A percentile compares a stretch with the other conserved stretches of the same genome.
These are phyloP conservation scores for Panthera leo DNA, from an alignment of 2,113 vertebrate genomes.

Conservation along the genomic window DNA sequence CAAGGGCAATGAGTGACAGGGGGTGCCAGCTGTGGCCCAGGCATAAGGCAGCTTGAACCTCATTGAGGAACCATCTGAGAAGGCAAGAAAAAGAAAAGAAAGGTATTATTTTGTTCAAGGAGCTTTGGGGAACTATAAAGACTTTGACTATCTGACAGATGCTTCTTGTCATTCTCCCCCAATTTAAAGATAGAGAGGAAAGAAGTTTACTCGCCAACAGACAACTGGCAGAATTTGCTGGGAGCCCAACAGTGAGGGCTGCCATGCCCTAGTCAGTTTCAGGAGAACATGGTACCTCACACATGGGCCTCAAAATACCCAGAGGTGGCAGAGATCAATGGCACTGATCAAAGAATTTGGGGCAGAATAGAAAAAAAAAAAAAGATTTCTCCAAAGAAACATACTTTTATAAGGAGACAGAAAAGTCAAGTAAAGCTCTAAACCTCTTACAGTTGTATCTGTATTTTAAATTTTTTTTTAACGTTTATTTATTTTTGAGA, in stretches of 20 bases:
- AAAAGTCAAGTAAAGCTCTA: background rate
- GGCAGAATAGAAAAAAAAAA: background rate
- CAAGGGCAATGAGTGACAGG: background rate
- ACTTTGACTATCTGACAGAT: background rate
- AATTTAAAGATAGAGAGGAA: background rate
- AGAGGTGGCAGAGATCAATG: background rate
- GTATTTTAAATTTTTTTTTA: background rate
- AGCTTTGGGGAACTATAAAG: background rate
- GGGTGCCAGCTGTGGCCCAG: background rate
- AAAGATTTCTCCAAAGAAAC: background rate
- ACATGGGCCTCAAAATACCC: background rate
- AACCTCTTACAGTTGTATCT: background rate
- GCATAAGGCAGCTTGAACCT: background rate
- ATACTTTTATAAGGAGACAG: background rate
- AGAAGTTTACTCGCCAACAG: background rate
- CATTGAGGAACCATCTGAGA: conserved; percentile 20
- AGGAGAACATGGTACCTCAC: background rate
- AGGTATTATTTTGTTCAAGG: background rate
- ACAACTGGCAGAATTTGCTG: background rate
- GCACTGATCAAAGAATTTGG: background rate
- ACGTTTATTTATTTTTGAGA: too few relatives aligned
- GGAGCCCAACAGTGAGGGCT: background rate
- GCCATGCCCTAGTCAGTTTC: background rate
- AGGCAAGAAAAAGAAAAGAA: background rate
- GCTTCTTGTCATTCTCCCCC: background rate